Evolutionary conservation across 1,140 invertebrate species (phyloP).

Genomic region (Bombus fervidus): DNA sequence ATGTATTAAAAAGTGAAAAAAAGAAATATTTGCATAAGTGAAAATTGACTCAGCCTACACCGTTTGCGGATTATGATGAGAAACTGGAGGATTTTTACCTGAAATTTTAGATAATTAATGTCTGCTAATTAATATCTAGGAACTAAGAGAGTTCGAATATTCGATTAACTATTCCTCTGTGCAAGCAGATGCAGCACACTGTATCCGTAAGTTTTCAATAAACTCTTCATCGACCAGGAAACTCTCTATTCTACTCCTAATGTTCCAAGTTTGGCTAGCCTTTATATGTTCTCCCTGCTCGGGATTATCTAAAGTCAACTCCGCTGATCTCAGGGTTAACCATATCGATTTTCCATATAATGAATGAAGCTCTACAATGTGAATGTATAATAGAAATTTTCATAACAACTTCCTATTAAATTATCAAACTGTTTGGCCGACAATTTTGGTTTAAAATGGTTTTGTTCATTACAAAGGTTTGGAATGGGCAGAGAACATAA

Average conservation of each 20-base stretch:
- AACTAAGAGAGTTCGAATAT: background rate
- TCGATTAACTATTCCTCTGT: background rate
- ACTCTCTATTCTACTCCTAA: conserved; percentile 12
- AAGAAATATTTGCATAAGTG: too few relatives aligned
- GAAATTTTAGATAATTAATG: background rate
- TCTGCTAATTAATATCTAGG: background rate
- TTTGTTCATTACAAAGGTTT: too few relatives aligned
- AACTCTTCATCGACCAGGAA: conserved; percentile 26
- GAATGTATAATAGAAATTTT: background rate
- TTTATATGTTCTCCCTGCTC: background rate
- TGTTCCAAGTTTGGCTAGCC: conserved; percentile 18
- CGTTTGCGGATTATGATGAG: too few relatives aligned
- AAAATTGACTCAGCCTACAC: too few relatives aligned
- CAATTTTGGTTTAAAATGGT: background rate
- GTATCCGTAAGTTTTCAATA: conserved; percentile 22
- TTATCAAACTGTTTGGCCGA: background rate
- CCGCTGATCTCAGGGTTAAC: background rate
- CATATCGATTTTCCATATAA: background rate
- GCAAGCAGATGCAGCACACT: conserved; percentile 5
- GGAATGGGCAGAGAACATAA: too few relatives aligned
- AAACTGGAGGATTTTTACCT: too few relatives aligned
- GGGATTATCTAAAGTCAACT: background rate
- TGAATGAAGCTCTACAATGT: background rate
- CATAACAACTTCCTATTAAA: background rate
- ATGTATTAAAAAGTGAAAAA: too few relatives aligned